Evolutionary conservation across 1,140 invertebrate species (phyloP), one percentile per base, ranked within the genome.

Genomic region (Drosophila kohkoa): DNA sequence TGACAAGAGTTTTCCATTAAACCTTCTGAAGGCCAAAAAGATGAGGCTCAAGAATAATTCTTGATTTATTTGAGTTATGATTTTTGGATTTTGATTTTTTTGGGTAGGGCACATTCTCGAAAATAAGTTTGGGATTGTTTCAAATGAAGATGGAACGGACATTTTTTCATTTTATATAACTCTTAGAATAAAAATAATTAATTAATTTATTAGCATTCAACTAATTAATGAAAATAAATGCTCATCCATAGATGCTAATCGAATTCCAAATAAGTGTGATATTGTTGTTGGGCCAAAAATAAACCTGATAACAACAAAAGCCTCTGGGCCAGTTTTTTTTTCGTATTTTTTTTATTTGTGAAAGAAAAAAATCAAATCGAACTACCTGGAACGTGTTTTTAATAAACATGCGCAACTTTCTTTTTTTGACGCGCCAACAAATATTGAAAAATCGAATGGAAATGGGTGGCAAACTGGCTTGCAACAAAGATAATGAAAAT

Each of bases 381-480:
- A 71, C 59, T 57, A 43, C 59, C 20, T 60, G 68, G 72, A 87
- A 87, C 82, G 77, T 82, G 82, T 87, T 87, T 88, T 80, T 60
- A 87, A 82, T 87, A 87, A 88, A 77, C 79, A 87, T 82, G 82
- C 83, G 73, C 82, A 88, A 82, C 82, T 87, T 87, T 87, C 82
- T 88, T 87, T 87, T 87, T 86, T 69, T 69, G 57, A 64, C 48
- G 62, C 43, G 75, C 67, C 58, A 52, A 62, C 66, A 77, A 57
- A 60, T 71, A 60, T 48, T 49, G 38, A 62, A 66, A 60, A 73
- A 59, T 66, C 48, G 57, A 76, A 51, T 62, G 70, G 63, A 57
- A 62, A 55, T 57, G 46, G 20, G 20, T 64, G 58, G 49, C 38
- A 32, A 85, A 85, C 51, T 30, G 58, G 38, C 6, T 55, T 30